Base-by-base conservation (phyloP, 2,113 vertebrate genomes). In the Brachypodius melanocephalos region DNA sequence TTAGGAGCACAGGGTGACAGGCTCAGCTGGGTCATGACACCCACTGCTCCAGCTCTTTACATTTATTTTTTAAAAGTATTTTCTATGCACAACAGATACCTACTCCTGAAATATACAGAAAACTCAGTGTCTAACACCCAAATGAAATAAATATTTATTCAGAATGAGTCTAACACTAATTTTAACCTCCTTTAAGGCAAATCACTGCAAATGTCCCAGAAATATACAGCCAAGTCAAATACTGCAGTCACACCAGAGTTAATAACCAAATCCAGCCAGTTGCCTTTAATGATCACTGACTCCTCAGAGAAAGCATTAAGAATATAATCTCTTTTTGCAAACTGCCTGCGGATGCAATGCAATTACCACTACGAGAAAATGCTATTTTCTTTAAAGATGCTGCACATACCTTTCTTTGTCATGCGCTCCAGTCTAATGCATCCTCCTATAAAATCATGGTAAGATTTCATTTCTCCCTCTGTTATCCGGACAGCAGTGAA, bases 381-480 rank as follows among this genome's bases (percentile, higher is more conserved):
- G 78, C 25, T 71, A 22, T 90, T 91, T 74, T 54, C 76, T 90
- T 85, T 48, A 87, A 85, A 91, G 91, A 90, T 84, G 62, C 49
- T 87, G 62, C 90, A 98, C 98, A 20, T 99, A 99, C 98, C 98
- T 98, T 95, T 96, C 62, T 74, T 76, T n/a, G 92, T 84, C 84
- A 95, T 81, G n/a, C n/a, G 71, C 73, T 98, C 97, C 42, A 98
- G 95, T 54, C 96, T 97, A 93, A 96, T 31, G 93, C 99, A 99
- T 88, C 96, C 97, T 93, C 91, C 97, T 79, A 99, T 94, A 93
- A 99, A 98, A 92, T 88, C 97, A 89, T 98, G 97, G 25, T 99
- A 99, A 22, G 98, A 98, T 95, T 98, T 97, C 99, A 99, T 99
- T 97, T 99, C 99, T 31, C 97, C 98, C 48, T 98, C 97, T 20